These are phyloP conservation scores for Chanos chanos DNA, from an alignment of 2,797 vertebrate species.

Conservation along the genomic window DNA sequence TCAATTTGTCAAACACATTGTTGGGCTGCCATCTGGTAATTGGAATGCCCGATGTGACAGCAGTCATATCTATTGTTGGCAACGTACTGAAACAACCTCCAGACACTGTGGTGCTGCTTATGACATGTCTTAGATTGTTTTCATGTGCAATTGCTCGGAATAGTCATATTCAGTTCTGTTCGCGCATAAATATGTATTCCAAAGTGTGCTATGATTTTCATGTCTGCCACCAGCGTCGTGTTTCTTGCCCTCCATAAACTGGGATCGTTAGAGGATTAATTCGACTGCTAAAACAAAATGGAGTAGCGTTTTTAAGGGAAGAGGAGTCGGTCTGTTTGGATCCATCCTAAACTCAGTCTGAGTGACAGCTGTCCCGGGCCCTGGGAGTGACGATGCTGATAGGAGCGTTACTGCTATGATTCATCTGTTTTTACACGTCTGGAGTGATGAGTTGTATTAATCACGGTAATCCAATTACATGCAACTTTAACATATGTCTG, in stretches of 20 bases:
- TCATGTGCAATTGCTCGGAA: constrained; percentile 16
- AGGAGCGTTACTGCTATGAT: constrained; percentile 42
- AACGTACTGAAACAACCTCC: constrained; percentile 1
- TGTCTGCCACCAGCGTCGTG: constrained; percentile 15
- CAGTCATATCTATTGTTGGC: constrained; percentile 16
- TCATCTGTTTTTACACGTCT: constrained; percentile 59
- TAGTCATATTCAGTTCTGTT: constrained; percentile 13
- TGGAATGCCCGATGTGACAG: not conserved
- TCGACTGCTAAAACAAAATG: no score
- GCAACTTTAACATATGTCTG: constrained; percentile 55
- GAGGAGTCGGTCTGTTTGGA: no score
- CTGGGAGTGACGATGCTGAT: not conserved
- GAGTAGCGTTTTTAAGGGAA: no score
- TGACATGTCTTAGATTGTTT: constrained; percentile 23
- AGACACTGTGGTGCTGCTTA: not conserved
- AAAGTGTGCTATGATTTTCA: constrained; percentile 1
- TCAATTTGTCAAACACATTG: constrained; percentile 33
- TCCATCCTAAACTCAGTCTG: not conserved
- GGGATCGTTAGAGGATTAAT: no score
- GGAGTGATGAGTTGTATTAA: constrained; percentile 62
- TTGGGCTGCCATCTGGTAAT: constrained; percentile 31
- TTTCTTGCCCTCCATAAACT: no score
- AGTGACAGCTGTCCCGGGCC: constrained; percentile 34
- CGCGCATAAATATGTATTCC: not conserved
- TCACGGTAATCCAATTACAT: constrained; percentile 69